These are phyloP conservation scores for Panzeria rudis DNA, from an alignment of 2,888 invertebrate genomes.

Conservation along the genomic window DNA sequence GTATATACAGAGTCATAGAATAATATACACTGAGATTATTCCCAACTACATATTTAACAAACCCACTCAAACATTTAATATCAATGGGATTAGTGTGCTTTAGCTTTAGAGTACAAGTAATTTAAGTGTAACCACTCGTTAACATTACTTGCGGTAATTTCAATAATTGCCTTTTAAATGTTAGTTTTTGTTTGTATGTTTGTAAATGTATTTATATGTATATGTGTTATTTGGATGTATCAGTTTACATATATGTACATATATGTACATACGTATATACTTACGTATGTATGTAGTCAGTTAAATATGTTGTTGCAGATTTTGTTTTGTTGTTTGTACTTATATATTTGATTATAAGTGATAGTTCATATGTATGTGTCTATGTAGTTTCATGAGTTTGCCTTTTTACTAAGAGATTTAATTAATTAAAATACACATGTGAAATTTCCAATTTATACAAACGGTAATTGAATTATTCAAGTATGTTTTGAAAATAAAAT, in stretches of 20 bases:
- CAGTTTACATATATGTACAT: not conserved
- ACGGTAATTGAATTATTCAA: constrained; percentile 52
- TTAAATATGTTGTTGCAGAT: not conserved
- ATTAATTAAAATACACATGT: constrained; percentile 49
- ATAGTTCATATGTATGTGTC: constrained; percentile 6
- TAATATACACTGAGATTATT: no score
- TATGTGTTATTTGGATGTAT: no score
- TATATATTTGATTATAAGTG: constrained; percentile 18
- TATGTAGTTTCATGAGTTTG: constrained; percentile 31
- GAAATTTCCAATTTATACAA: not conserved
- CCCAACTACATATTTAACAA: not conserved
- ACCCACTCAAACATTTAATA: not conserved
- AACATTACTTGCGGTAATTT: constrained; percentile 61
- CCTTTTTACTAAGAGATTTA: constrained; percentile 39
- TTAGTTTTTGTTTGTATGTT: constrained; percentile 8
- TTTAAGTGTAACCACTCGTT: constrained; percentile 58
- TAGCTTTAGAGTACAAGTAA: constrained; percentile 29
- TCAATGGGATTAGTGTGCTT: constrained; percentile 12
- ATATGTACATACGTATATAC: not conserved
- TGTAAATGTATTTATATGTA: not conserved
- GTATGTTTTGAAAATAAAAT: constrained; percentile 22
- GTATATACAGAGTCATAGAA: not conserved
- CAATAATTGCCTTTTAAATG: constrained; percentile 61
- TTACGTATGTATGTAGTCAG: not conserved
- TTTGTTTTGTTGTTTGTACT: constrained; percentile 25